Evolutionary conservation across 2,113 vertebrate species (phyloP).

Genomic region (Cryptoleucopteryx plumbea): DNA sequence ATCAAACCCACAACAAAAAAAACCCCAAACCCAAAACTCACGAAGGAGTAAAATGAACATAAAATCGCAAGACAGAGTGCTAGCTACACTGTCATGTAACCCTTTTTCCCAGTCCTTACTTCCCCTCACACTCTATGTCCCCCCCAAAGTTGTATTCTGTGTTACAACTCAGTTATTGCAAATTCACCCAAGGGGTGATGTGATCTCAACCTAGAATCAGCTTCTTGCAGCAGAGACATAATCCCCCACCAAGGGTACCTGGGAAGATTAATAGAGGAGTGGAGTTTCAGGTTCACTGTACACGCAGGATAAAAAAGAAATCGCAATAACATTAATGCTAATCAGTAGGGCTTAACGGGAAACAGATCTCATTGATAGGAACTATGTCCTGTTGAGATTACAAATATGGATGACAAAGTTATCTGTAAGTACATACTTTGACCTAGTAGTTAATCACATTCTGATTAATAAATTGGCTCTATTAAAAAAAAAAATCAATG

Average conservation of each 20-base stretch:
- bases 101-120: not conserved
- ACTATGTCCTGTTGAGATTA: not conserved
- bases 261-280: not conserved
- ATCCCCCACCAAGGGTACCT: not conserved
- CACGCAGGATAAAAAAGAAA: not conserved
- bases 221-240: not conserved
- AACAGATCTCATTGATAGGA: not conserved
- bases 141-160: fast-evolving
- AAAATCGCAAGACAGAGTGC: not conserved
- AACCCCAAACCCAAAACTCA: not conserved
- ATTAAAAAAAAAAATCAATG: not conserved
- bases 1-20: not conserved
- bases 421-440: not conserved
- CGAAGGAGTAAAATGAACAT: not conserved
- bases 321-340: not conserved
- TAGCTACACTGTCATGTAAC: not conserved
- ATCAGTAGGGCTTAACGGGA: not conserved
- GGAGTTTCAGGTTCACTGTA: not conserved
- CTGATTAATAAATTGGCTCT: not conserved
- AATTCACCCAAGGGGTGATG: not conserved
- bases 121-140: not conserved
- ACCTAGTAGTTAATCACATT: not conserved
- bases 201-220: not conserved
- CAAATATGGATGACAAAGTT: not conserved
- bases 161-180: not conserved